Conservation (phyloP, 2,888 invertebrate species). For the Ceraclea dissimilis region DNA sequence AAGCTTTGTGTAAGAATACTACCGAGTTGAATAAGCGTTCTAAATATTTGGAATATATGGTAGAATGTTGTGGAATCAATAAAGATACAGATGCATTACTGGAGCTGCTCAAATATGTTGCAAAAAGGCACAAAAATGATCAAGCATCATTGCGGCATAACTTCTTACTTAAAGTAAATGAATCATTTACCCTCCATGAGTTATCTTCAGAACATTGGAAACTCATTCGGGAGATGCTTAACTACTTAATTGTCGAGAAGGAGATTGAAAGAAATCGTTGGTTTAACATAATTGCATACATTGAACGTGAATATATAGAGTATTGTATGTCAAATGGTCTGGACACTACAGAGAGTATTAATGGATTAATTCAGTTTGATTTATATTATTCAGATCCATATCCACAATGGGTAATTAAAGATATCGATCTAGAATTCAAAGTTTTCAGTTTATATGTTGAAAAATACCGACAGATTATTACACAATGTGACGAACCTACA, state of each 20-base stretch:
- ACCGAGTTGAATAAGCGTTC: constrained; percentile 23
- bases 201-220: constrained; percentile 30
- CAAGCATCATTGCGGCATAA: constrained; percentile 20
- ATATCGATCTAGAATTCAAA: constrained; percentile 26
- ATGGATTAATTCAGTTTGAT: background rate
- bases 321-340: constrained; percentile 12
- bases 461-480: too few relatives aligned
- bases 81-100: constrained; percentile 29
- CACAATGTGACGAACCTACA: too few relatives aligned
- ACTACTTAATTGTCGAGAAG: constrained; percentile 17
- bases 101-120: constrained; percentile 29
- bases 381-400: background rate
- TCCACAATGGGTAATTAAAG: background rate
- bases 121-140: constrained; percentile 32
- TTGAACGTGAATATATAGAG: constrained; percentile 20
- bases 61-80: constrained; percentile 32
- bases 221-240: constrained; percentile 29
- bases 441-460: constrained; percentile 28
- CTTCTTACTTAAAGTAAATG: constrained; percentile 22
- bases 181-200: constrained; percentile 26
- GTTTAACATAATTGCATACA: constrained; percentile 6
- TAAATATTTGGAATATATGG: constrained; percentile 27
- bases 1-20: constrained; percentile 5
- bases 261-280: constrained; percentile 4
- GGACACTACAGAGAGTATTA: constrained; percentile 12